phyloP scores from a whole-genome alignment of 2,888 invertebrate species.

The Oxytorus armatus region DNA sequence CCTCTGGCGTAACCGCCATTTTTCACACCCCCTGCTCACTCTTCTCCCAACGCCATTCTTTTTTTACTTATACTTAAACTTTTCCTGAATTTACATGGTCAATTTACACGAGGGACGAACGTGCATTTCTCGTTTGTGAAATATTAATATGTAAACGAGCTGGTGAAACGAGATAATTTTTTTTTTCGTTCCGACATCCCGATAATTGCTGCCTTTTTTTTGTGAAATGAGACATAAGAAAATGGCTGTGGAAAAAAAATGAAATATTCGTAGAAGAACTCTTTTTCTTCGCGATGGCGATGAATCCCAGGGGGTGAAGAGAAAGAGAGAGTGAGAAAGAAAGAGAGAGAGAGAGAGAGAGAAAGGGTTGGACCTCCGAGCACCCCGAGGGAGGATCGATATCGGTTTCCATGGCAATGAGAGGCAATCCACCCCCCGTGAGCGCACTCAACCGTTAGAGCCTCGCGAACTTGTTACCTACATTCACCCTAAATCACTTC shows the following conservation, averaged over 20 bases:
- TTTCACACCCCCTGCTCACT: constrained; percentile 41
- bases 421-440: constrained; percentile 55
- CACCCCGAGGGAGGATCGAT: constrained; percentile 78
- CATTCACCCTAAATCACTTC: constrained; percentile 79
- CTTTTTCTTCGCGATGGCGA: constrained; percentile 4
- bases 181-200: constrained; percentile 4
- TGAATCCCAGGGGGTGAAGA: constrained; percentile 6
- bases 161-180: not conserved
- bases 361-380: constrained; percentile 60
- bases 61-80: constrained; percentile 44
- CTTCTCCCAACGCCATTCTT: constrained; percentile 54
- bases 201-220: not conserved
- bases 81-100: constrained; percentile 8
- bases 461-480: constrained; percentile 80
- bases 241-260: not conserved
- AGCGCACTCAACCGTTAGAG: constrained; percentile 50
- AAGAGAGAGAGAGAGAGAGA: constrained; percentile 12
- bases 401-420: constrained; percentile 83
- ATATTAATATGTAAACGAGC: constrained; percentile 38
- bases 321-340: not conserved
- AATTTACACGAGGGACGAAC: too few species aligned
- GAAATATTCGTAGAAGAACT: constrained; percentile 37
- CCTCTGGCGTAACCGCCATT: constrained; percentile 50
- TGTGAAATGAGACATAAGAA: not conserved
- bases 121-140: constrained; percentile 1